Conservation (phyloP, 2,888 invertebrate species). For the Aromia moschata region DNA sequence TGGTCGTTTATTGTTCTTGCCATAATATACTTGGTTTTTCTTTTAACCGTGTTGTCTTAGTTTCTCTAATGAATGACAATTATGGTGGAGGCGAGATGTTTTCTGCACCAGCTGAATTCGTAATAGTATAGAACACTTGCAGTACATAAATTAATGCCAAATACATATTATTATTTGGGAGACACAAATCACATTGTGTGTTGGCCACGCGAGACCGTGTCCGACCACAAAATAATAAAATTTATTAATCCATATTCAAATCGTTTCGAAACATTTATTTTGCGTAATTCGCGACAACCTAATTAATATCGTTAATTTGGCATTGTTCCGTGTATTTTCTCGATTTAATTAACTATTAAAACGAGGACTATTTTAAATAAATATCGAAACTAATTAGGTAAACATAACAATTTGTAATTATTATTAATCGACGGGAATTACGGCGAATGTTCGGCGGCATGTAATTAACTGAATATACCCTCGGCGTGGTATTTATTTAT, state of each 20-base stretch:
- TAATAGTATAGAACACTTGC: no score
- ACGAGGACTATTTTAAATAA: conserved; percentile 2
- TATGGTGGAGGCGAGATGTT: no score
- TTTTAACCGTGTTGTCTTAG: no score
- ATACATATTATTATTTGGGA: no score
- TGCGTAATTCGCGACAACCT: neutral
- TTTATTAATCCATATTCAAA: neutral
- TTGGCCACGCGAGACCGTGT: no score
- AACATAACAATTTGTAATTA: conserved; percentile 5
- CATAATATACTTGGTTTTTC: no score
- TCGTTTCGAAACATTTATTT: neutral
- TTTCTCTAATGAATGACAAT: no score
- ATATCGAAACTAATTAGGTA: conserved; percentile 6
- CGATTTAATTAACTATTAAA: conserved; percentile 7
- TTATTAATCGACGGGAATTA: conserved; percentile 14
- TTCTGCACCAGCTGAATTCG: no score
- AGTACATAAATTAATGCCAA: no score
- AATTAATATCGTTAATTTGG: neutral
- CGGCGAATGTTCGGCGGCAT: neutral
- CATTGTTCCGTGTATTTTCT: neutral
- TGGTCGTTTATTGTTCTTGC: no score
- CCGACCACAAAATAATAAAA: neutral
- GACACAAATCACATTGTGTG: no score
- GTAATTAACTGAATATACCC: conserved; percentile 6
- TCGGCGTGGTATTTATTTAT: conserved; percentile 5